Base-by-base conservation (phyloP, 2,888 invertebrate genomes). In the Heliconius aoede region DNA sequence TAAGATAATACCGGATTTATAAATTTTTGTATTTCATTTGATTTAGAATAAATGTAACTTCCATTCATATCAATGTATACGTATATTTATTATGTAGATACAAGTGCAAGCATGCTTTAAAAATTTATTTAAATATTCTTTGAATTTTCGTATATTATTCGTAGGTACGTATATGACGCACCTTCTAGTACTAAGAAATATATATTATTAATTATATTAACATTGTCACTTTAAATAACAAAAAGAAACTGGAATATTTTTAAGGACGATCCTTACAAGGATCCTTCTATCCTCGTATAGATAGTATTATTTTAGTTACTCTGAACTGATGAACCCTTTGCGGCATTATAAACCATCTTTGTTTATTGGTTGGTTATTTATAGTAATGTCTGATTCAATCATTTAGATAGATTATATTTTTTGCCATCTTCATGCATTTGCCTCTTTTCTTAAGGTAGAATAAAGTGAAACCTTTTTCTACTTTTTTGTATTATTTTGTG, bases 271-370 rank as follows among this genome's bases (percentile, higher is more conserved):
- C 21, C 4, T 24, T 40, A n/a, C n/a, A n/a, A n/a, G n/a, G n/a
- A n/a, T n/a, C n/a, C n/a, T n/a, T n/a, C n/a, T n/a, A n/a, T n/a
- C n/a, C n/a, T n/a, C n/a, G 36, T 65, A 36, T 8, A 40, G n/a
- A n/a, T 26, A 24, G 65, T 65, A 65, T 40, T 36, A 36, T 24
- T 65, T 65, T 65, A 65, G 24, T 65, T 8, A 26, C 24, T 8
- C 8, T 15, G 24, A 65, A 65, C 24, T 65, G 65, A 65, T 40
- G 40, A 65, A 24, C 24, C 36, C 24, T 65, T 65, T 65, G 36
- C 36, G 36, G 24, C 65, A 24, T 1, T 36, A 24, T 24, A 13
- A 65, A 40, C 5, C 65, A 3, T 24, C 13, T 2, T 2, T 0
- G 15, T 36, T 24, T 65, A 65, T 36, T 65, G 13, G n/a, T n/a